Evolutionary conservation across 92 coral and sea anemone species (phyloP).

Genomic region (Epizoanthus illoricatus): DNA sequence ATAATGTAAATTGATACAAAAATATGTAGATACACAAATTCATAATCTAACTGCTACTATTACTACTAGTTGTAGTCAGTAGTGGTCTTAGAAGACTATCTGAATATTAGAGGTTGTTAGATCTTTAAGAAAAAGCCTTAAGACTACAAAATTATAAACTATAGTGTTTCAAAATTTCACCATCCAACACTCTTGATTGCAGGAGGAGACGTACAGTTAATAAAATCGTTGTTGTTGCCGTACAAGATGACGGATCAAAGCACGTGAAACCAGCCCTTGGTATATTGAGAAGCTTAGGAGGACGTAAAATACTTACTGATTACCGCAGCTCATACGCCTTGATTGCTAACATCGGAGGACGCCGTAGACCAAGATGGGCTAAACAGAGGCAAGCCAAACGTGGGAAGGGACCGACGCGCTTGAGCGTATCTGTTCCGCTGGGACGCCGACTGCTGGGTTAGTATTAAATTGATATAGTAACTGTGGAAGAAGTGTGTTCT

Average conservation of each 20-base stretch:
- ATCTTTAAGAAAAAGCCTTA: no score
- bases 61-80: no score
- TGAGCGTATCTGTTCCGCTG: conserved; percentile 1
- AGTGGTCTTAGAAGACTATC: no score
- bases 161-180: no score
- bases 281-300: conserved; percentile 18
- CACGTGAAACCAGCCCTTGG: conserved; percentile 6
- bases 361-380: conserved; percentile 20
- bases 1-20: no score
- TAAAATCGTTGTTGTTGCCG: conserved; percentile 21
- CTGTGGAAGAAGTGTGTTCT: no score
- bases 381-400: conserved; percentile 7
- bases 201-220: conserved; percentile 9
- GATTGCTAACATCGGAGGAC: conserved; percentile 19
- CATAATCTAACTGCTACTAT: no score
- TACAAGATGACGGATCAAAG: conserved; percentile 33
- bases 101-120: no score
- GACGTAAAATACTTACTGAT: conserved; percentile 3
- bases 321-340: conserved; percentile 7
- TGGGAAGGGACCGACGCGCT: conserved; percentile 2
- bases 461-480: not conserved
- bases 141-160: no score
- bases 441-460: conserved; percentile 21
- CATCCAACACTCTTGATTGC: not conserved
- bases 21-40: no score